phyloP scores from a whole-genome alignment of 2,888 invertebrate genomes.

The Nemurella pictetii region DNA sequence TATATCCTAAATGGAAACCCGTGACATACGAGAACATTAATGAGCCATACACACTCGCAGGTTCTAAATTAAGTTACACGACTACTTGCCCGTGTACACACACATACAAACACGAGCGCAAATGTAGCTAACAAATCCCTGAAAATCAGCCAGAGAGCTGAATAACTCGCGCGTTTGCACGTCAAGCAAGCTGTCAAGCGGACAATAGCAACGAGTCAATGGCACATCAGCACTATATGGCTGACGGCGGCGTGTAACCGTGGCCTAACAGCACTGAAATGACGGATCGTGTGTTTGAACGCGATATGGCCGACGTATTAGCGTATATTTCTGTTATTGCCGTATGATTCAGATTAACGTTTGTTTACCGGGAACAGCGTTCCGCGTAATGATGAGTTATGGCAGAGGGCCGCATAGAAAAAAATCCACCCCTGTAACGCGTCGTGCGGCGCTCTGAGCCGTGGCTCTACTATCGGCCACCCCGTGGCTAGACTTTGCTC shows the following conservation, averaged over 20 bases:
- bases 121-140: neutral
- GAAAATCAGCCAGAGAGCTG: neutral
- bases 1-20: neutral
- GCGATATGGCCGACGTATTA: conserved; percentile 6
- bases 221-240: neutral
- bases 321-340: conserved; percentile 6
- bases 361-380: conserved; percentile 16
- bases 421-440: neutral
- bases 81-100: neutral
- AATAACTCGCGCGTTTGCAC: neutral
- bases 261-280: neutral
- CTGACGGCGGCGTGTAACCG: neutral
- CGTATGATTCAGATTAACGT: conserved; percentile 23
- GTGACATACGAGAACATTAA: neutral
- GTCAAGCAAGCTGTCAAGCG: neutral
- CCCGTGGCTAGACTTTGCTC: neutral
- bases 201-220: neutral
- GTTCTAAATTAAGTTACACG: neutral
- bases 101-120: neutral
- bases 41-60: neutral
- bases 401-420: neutral
- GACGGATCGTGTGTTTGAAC: neutral
- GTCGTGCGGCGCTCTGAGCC: neutral
- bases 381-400: conserved; percentile 15
- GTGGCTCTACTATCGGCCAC: neutral